These are phyloP conservation scores for Lochmaea capreae DNA, from an alignment of 2,888 invertebrate species.

Conservation along the genomic window DNA sequence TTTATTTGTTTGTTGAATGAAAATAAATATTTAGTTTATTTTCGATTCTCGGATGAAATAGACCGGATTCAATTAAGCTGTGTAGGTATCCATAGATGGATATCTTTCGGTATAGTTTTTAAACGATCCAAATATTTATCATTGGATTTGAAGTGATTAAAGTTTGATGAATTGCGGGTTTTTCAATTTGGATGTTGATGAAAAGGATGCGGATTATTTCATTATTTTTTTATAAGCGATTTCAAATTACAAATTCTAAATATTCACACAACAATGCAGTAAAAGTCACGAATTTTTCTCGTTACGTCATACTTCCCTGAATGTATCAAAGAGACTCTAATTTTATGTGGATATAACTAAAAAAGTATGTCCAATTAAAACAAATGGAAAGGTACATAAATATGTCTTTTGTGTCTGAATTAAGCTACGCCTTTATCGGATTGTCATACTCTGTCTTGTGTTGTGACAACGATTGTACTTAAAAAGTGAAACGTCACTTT, in stretches of 20 bases:
- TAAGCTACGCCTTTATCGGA: too few species aligned
- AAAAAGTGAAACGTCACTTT: too few species aligned
- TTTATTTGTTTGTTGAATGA: slow-evolving; percentile 55
- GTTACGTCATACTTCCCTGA: too few species aligned
- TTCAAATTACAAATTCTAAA: neutral
- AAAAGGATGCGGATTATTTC: neutral
- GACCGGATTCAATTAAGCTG: slow-evolving; percentile 23
- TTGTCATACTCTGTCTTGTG: too few species aligned
- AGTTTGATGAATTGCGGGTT: slow-evolving; percentile 15
- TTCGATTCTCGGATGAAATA: slow-evolving; percentile 36
- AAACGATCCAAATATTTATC: slow-evolving; percentile 17
- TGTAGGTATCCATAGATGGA: slow-evolving; percentile 19
- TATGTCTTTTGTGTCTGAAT: too few species aligned
- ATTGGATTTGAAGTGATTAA: slow-evolving; percentile 8
- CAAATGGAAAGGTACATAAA: too few species aligned
- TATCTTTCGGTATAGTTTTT: slow-evolving; percentile 18
- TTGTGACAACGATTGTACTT: too few species aligned
- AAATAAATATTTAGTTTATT: slow-evolving; percentile 59
- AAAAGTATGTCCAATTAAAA: too few species aligned
- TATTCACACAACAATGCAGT: neutral
- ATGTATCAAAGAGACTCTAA: too few species aligned
- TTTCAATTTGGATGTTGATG: slow-evolving; percentile 3
- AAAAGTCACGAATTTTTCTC: too few species aligned
- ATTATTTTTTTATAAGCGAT: slow-evolving; percentile 1
- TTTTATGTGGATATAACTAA: too few species aligned